Evolutionary conservation across 2,797 vertebrate species (phyloP), one percentile per base, ranked within the genome.

Genomic region (Podarcis lilfordi): DNA sequence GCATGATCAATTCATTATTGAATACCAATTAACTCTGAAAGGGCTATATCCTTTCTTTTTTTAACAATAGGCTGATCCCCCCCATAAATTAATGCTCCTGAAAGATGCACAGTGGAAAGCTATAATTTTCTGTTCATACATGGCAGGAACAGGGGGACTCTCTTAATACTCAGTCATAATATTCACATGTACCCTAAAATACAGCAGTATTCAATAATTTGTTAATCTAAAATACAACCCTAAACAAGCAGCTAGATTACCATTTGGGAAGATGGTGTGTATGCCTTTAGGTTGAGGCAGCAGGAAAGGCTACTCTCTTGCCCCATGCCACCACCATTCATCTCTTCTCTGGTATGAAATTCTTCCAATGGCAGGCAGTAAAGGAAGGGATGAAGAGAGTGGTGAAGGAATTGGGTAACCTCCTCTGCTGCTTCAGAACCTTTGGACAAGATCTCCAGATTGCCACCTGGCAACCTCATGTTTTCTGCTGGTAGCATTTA

Each of bases 21-120:
- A 13, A 1, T 66, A 88, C 19, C 3, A 35, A 37, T 25, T 59
- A 81, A n/a, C 66, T 82, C 92, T 86, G 80, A 90, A 59, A 89
- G 40, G 5, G 87, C 66, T 83, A 40, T 83, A 32, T 29, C 68
- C 90, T 91, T 92, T 59, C 32, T 90, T 32, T 93, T 23, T 19
- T 55, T 1, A 55, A 55, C 1, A 32, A n/a, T 21, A 69, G 43
- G 43, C 66, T 92, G 6, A 71, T 86, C 19, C 45, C 17, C 3
- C 8, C 4, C 15, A 50, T 23, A 55, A 74, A 59, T 6, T 80
- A 29, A 32, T 37, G 15, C 10, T 84, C 29, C 15, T 29, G 45
- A 90, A 76, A 82, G 88, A 91, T 79, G 32, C 5, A 40, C 23
- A 61, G 55, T 80, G 27, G 4, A 77, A 71, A 71, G 50, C 19